phyloP scores from a whole-genome alignment of 30 jellyfish, hydroid and myxozoan genomes.

The Kudoa iwatai region DNA sequence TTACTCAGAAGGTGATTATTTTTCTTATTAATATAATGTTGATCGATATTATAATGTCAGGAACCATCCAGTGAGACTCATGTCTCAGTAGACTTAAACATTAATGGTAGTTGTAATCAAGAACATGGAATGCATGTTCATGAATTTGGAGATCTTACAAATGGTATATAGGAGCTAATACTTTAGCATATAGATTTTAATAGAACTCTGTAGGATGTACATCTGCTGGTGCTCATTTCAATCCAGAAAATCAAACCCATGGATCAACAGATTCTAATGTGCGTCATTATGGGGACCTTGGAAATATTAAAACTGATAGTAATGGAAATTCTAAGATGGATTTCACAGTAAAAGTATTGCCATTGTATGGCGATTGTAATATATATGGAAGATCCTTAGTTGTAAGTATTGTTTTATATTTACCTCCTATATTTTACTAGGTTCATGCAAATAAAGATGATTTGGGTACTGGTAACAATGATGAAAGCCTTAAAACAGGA shows the following conservation, averaged over 20 bases:
- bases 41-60: no score
- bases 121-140: constrained; percentile 84
- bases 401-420: constrained; percentile 6
- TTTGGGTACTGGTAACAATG: constrained; percentile 57
- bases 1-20: no score
- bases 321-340: constrained; percentile 21
- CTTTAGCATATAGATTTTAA: no score
- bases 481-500: constrained; percentile 43
- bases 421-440: constrained; percentile 1
- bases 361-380: constrained; percentile 21
- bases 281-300: constrained; percentile 86
- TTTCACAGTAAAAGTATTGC: constrained; percentile 9
- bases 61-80: no score
- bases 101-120: no score
- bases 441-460: constrained; percentile 66
- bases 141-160: constrained; percentile 60
- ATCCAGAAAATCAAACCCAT: constrained; percentile 38
- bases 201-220: constrained; percentile 8
- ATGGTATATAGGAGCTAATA: no score
- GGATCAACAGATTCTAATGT: constrained; percentile 55
- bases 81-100: no score
- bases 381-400: constrained; percentile 56
- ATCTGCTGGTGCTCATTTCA: constrained; percentile 69
- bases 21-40: no score
- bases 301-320: constrained; percentile 28